Evolutionary conservation across 2,113 vertebrate species (phyloP).

Genomic region (Corapipo altera): DNA sequence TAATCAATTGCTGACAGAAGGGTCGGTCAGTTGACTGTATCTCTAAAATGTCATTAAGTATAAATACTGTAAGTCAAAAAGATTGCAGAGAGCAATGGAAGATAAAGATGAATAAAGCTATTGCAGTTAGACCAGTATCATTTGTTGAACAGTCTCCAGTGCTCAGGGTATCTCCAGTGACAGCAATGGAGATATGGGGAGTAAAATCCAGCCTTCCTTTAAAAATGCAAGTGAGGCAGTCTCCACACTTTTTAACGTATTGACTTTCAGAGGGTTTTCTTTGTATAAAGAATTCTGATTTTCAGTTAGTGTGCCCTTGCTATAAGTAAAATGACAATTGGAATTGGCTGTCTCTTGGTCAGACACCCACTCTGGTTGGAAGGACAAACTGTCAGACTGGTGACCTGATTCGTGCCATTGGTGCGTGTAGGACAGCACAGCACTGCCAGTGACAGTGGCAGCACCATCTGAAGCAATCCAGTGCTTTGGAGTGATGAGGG

Average conservation of each 20-base stretch:
- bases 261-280: not conserved
- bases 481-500: not conserved
- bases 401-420: accelerated
- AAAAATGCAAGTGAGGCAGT: not conserved
- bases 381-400: not conserved
- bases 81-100: not conserved
- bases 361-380: not conserved
- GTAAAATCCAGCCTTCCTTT: not conserved
- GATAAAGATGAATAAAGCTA: not conserved
- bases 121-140: not conserved
- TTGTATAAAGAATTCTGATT: not conserved
- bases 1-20: not conserved
- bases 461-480: not conserved
- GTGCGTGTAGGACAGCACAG: not conserved
- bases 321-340: not conserved
- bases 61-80: not conserved
- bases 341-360: not conserved
- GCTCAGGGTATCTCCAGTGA: not conserved
- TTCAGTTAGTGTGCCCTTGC: not conserved
- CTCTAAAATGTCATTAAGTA: not conserved
- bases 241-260: not conserved
- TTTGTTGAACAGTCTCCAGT: not conserved
- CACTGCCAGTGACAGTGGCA: not conserved
- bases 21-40: not conserved
- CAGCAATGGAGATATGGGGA: not conserved